These are phyloP conservation scores for Acrobasis consociella DNA, from an alignment of 2,888 invertebrate species.

Conservation along the genomic window DNA sequence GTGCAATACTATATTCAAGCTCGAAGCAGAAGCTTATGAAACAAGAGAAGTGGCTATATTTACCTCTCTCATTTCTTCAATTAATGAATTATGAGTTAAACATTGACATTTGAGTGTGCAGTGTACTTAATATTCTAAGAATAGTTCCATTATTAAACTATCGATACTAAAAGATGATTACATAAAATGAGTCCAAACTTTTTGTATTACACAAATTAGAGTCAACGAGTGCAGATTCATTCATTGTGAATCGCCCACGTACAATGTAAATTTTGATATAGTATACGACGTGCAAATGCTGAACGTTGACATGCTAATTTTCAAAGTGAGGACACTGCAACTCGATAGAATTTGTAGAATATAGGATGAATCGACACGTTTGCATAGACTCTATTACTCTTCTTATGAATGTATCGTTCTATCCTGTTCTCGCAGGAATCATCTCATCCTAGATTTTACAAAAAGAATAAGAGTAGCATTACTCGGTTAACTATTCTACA, in stretches of 20 bases:
- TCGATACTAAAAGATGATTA: neutral
- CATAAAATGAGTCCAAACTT: neutral
- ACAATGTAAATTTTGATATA: neutral
- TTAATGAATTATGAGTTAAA: slow-evolving; percentile 21
- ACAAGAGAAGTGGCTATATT: slow-evolving; percentile 1
- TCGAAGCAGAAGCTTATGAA: slow-evolving; percentile 20
- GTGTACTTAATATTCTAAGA: neutral
- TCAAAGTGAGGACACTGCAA: slow-evolving; percentile 12
- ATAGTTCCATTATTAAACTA: too few species aligned
- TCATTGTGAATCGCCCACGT: neutral
- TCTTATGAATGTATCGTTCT: too few species aligned
- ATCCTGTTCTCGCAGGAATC: too few species aligned
- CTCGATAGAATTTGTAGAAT: neutral
- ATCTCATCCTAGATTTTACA: too few species aligned
- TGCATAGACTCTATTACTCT: too few species aligned
- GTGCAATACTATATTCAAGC: slow-evolving; percentile 18
- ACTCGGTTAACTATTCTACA: slow-evolving; percentile 4
- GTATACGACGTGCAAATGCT: neutral
- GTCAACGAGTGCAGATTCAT: neutral
- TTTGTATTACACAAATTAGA: neutral
- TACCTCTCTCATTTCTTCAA: slow-evolving; percentile 12
- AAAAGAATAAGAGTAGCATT: neutral
- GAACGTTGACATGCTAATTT: slow-evolving; percentile 2
- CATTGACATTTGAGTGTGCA: slow-evolving; percentile 13
- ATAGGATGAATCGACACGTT: too few species aligned